These are phyloP conservation scores for Philonicus albiceps DNA, from an alignment of 2,888 invertebrate species.

Conservation along the genomic window DNA sequence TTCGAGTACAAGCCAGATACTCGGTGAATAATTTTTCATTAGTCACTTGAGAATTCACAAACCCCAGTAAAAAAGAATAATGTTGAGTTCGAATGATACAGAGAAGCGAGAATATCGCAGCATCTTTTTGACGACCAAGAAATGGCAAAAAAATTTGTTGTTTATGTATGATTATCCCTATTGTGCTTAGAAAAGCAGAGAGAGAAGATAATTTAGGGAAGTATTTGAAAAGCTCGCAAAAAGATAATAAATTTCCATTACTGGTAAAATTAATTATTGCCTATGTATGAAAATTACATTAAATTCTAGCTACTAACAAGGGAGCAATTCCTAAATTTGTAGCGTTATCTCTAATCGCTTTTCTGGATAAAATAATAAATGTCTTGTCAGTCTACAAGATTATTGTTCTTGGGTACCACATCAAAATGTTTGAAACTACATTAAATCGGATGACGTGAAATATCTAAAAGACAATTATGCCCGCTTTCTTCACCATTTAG, in stretches of 20 bases:
- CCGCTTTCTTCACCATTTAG: not conserved
- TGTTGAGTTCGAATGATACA: not conserved
- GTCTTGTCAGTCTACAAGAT: not conserved
- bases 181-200: not conserved
- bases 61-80: not conserved
- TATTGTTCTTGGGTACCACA: not conserved
- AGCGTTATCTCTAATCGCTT: not conserved
- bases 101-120: not conserved
- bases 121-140: not conserved
- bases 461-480: not conserved
- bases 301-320: not conserved
- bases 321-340: not conserved
- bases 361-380: not conserved
- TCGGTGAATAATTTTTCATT: not conserved
- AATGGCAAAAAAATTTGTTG: not conserved
- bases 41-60: not conserved
- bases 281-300: not conserved
- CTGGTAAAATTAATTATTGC: not conserved
- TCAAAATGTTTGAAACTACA: not conserved
- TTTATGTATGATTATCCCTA: not conserved
- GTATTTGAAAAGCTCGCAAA: not conserved
- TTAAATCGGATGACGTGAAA: not conserved
- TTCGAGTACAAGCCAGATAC: not conserved
- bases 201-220: not conserved
- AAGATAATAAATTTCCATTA: not conserved